phyloP scores from a whole-genome alignment of 2,113 vertebrate genomes.

The Shinisaurus crocodilurus region DNA sequence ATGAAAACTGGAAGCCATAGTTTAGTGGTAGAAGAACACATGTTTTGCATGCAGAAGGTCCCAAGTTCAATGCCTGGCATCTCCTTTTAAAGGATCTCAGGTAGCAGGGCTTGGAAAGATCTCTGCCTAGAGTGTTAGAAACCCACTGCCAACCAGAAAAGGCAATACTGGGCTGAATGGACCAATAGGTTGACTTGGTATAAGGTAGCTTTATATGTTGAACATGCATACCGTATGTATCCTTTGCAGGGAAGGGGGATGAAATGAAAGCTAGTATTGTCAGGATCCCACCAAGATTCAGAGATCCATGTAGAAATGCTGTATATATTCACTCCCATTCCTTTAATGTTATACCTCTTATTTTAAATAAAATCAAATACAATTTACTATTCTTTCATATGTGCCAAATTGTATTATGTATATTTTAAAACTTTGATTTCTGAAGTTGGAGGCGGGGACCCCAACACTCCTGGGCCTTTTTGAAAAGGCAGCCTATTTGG shows the following conservation, averaged over 20 bases:
- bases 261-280: not conserved
- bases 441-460: not conserved
- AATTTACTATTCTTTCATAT: constrained; percentile 42
- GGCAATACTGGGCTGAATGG: not conserved
- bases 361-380: constrained; percentile 36
- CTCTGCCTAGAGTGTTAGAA: not conserved
- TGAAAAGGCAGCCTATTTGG: constrained; percentile 54
- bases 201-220: not conserved
- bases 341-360: constrained; percentile 3
- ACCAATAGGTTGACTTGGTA: not conserved
- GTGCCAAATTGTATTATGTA: constrained; percentile 30
- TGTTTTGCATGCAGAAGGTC: not conserved
- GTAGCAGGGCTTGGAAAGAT: not conserved
- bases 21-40: not conserved
- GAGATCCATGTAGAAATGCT: constrained; percentile 19
- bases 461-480: fast-evolving
- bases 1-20: not conserved
- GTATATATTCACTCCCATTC: not conserved
- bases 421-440: constrained; percentile 29
- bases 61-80: not conserved
- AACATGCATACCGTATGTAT: not conserved
- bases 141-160: not conserved
- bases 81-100: not conserved
- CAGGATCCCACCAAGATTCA: constrained; percentile 18
- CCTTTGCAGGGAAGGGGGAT: not conserved